Percentiles rank a stretch among this genome's conserved stretches.
Evolutionary conservation across 2,113 vertebrate genomes (phyloP).

Genomic region (Lycaon pictus): DNA sequence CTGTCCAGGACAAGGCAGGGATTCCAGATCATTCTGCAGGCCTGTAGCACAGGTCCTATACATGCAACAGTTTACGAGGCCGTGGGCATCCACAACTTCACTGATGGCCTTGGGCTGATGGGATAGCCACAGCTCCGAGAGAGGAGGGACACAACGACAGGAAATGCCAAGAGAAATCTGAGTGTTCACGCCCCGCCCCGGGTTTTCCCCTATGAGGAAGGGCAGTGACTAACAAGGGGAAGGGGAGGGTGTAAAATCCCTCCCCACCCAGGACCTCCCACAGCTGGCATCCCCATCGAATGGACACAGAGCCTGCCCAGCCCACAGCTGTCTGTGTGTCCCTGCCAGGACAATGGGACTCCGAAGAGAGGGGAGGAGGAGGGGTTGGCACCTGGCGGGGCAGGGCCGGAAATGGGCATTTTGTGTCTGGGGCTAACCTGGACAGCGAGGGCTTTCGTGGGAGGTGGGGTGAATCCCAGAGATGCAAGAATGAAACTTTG

Average conservation of each 20-base stretch:
- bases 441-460: not conserved
- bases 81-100: not conserved
- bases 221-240: not conserved
- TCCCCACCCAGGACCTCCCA: not conserved
- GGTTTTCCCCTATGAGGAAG: not conserved
- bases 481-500: not conserved
- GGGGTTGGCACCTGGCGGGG: not conserved
- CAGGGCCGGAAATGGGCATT: not conserved
- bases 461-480: fast-evolving
- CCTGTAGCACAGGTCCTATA: fast-evolving
- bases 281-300: not conserved
- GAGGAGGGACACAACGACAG: not conserved
- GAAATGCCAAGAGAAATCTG: not conserved
- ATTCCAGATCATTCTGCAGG: fast-evolving
- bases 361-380: too few species aligned
- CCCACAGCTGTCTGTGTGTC: fast-evolving
- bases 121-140: not conserved
- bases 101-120: not conserved
- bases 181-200: not conserved
- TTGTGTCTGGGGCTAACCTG: not conserved
- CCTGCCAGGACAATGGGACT: not conserved
- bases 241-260: not conserved
- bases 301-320: not conserved
- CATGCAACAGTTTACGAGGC: not conserved
- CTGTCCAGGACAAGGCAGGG: not conserved